Percentiles rank a stretch among this genome's conserved stretches.
Conservation (phyloP, 1,140 invertebrate genomes). For the Apis laboriosa region DNA sequence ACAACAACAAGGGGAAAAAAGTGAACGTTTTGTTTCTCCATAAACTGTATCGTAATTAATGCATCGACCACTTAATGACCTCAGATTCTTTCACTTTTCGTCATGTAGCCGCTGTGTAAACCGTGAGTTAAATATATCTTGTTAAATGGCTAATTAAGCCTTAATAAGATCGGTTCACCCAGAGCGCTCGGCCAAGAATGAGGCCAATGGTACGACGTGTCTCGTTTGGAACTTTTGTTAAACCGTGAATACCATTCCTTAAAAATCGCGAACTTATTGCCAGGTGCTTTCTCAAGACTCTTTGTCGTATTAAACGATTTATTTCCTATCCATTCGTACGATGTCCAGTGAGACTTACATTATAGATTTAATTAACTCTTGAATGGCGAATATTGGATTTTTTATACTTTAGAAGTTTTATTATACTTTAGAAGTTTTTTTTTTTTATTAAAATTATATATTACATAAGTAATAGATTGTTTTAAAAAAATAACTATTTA, state of each 20-base stretch:
- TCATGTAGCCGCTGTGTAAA: constrained; percentile 27
- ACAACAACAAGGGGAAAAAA: neutral
- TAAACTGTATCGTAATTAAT: neutral
- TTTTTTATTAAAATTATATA: no score
- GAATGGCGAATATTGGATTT: no score
- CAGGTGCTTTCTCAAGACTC: constrained; percentile 14
- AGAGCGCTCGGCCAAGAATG: constrained; percentile 61
- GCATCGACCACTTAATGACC: constrained; percentile 9
- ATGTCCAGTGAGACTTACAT: neutral
- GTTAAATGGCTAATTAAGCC: constrained; percentile 77
- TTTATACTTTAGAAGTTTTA: no score
- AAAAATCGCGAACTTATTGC: constrained; percentile 15
- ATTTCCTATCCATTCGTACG: neutral
- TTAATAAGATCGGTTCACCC: constrained; percentile 74
- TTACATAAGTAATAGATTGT: no score
- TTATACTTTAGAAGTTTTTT: no score
- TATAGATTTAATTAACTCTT: neutral
- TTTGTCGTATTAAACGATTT: constrained; percentile 2
- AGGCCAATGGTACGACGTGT: constrained; percentile 65
- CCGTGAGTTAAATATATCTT: constrained; percentile 75
- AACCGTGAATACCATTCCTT: constrained; percentile 30
- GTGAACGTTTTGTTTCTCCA: neutral
- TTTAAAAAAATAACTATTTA: no score
- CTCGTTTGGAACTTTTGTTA: constrained; percentile 54
- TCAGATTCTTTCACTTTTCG: constrained; percentile 50